Conservation (phyloP, 2,888 invertebrate genomes). For the Drosophila maculinotata region DNA sequence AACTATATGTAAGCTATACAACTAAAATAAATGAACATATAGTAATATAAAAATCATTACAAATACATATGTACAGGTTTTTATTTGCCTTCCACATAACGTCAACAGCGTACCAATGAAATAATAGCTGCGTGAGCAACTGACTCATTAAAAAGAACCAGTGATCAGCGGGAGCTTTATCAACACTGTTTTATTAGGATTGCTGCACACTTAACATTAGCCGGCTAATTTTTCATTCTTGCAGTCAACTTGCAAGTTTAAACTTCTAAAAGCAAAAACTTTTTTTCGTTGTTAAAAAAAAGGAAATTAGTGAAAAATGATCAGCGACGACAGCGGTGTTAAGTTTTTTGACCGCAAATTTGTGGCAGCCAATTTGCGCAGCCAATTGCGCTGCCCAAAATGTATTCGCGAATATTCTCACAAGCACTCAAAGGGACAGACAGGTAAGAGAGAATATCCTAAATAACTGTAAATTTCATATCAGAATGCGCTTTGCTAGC, state of each 20-base stretch:
- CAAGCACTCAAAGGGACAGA: conserved; percentile 8
- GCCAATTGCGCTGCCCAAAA: conserved; percentile 72
- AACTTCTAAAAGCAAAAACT: background rate
- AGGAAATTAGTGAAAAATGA: conserved; percentile 19
- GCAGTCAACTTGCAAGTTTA: background rate
- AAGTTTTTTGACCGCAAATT: conserved; percentile 79
- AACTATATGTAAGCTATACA: too few relatives aligned
- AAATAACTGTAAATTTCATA: background rate
- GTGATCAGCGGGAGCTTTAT: conserved; percentile 17
- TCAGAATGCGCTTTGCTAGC: background rate
- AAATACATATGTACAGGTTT: background rate
- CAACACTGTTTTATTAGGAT: conserved; percentile 33
- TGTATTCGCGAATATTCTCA: conserved; percentile 68
- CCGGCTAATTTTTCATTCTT: conserved; percentile 15
- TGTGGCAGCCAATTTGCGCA: conserved; percentile 68
- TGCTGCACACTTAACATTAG: conserved; percentile 21
- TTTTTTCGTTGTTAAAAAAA: background rate
- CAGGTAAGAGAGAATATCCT: conserved; percentile 30
- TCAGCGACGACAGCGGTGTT: conserved; percentile 29
- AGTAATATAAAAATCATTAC: too few relatives aligned
- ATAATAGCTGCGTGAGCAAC: background rate
- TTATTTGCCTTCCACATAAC: background rate
- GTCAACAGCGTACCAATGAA: background rate
- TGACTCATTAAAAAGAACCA: conserved; percentile 10
- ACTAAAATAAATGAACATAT: too few relatives aligned